Conservation (phyloP, 2,113 vertebrate species). For the Pogonocichla stellata region DNA sequence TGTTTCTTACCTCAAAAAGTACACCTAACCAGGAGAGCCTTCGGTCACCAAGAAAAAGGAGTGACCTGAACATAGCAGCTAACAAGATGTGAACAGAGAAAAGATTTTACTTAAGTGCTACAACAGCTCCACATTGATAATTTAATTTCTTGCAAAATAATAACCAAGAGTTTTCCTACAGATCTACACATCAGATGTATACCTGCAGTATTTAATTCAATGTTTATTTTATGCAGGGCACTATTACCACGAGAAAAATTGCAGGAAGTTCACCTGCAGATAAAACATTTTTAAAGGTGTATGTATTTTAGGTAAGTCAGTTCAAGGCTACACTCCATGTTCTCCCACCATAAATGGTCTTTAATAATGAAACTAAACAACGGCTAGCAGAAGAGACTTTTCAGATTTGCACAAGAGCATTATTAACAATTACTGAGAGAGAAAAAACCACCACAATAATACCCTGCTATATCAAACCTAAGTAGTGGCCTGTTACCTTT, state of each 20-base stretch:
- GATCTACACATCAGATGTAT: not conserved
- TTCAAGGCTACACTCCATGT: not conserved
- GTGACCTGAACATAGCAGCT: fast-evolving
- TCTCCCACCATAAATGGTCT: not conserved
- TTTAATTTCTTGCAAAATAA: not conserved
- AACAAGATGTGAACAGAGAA: fast-evolving
- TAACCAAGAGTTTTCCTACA: not conserved
- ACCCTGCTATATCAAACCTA: not conserved
- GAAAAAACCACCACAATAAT: not conserved
- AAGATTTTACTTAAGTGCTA: not conserved
- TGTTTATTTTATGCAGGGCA: not conserved
- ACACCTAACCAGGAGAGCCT: not conserved
- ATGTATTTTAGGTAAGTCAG: not conserved
- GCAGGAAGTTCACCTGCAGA: not conserved
- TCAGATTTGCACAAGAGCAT: not conserved
- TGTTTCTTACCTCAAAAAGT: not conserved
- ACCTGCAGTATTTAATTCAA: not conserved
- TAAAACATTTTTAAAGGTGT: not conserved
- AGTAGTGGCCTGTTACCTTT: not conserved
- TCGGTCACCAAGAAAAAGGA: fast-evolving
- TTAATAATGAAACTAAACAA: not conserved
- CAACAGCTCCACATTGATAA: not conserved
- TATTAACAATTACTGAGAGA: not conserved
- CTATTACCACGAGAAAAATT: not conserved
- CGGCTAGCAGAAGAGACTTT: not conserved